Percentiles rank a stretch among this genome's conserved stretches.
These are phyloP conservation scores for Haliclona indistincta DNA, from an alignment of 37 sponge, comb jelly and placozoan species.

Conservation along the genomic window DNA sequence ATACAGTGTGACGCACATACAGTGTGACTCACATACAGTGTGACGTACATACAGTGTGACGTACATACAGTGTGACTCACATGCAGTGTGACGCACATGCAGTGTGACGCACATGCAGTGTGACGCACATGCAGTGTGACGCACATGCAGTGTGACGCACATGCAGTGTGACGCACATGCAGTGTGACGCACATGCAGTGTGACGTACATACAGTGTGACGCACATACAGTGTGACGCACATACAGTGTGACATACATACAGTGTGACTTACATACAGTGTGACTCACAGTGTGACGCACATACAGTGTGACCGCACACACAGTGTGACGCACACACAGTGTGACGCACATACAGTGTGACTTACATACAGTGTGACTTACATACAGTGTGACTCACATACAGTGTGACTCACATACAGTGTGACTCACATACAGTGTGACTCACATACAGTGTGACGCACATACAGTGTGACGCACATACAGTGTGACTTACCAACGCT, in stretches of 20 bases:
- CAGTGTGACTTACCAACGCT: slow-evolving; percentile 55
- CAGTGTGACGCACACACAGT: neutral
- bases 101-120: slow-evolving; percentile 23
- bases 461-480: neutral
- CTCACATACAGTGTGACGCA: neutral
- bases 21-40: neutral
- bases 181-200: too few species aligned
- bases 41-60: slow-evolving; percentile 55
- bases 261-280: slow-evolving; percentile 1
- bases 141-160: neutral
- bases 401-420: slow-evolving; percentile 53
- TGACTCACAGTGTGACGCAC: too few species aligned
- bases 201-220: neutral
- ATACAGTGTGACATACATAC: slow-evolving; percentile 45
- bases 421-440: neutral
- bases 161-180: slow-evolving; percentile 22
- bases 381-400: neutral
- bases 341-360: slow-evolving; percentile 53
- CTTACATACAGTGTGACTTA: neutral
- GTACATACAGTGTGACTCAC: neutral
- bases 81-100: neutral
- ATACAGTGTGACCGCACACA: too few species aligned
- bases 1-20: neutral
- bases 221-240: neutral
- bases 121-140: neutral